phyloP scores from a whole-genome alignment of 2,113 vertebrate species.

The Chaetura pelagica region DNA sequence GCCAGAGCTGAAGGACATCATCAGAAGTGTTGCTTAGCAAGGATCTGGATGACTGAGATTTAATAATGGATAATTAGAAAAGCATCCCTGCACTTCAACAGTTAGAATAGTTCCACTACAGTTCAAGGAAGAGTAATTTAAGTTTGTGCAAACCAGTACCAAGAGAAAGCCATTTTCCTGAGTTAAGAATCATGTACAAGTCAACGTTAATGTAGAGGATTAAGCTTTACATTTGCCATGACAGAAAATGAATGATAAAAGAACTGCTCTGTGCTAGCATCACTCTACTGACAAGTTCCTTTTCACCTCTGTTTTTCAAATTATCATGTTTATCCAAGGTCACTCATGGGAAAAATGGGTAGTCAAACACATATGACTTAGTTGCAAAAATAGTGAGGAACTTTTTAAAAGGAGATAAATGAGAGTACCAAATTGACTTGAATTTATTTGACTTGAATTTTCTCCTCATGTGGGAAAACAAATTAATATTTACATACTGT shows the following conservation, averaged over 20 bases:
- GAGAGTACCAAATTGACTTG: not conserved
- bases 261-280: not conserved
- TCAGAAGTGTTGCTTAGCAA: not conserved
- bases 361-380: not conserved
- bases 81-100: not conserved
- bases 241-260: not conserved
- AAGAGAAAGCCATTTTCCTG: not conserved
- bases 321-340: not conserved
- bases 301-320: not conserved
- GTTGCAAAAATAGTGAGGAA: conserved; percentile 11
- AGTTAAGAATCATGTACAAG: not conserved
- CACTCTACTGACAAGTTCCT: not conserved
- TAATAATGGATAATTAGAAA: not conserved
- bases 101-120: not conserved
- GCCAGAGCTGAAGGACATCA: not conserved
- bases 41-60: not conserved
- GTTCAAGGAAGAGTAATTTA: not conserved
- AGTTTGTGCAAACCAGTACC: not conserved
- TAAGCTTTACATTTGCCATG: not conserved
- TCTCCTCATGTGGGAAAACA: conserved; percentile 8
- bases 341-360: not conserved
- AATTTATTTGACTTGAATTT: conserved; percentile 65
- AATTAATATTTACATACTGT: conserved; percentile 39
- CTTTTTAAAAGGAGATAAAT: not conserved
- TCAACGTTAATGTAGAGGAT: not conserved